Base-by-base conservation (phyloP, 2,888 invertebrate species). In the Himalopsyche japonica region DNA sequence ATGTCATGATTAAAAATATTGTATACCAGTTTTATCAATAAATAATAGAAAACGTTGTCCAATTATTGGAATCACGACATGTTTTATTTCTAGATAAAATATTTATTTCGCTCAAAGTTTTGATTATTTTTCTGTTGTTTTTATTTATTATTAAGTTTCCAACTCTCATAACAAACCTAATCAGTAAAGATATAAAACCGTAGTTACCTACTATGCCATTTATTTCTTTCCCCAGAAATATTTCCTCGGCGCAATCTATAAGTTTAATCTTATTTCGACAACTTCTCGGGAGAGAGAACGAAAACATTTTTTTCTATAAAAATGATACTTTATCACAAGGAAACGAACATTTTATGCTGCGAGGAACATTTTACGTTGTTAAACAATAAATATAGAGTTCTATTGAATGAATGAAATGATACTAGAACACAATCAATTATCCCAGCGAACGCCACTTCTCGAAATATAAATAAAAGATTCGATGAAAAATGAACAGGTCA, bases 391-490 rank as follows among this genome's bases (percentile, higher is more conserved):
- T 84, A 78, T 80, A 10, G 81, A 20, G 77, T 82, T 80, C 82
- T 34, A 82, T 20, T 80, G 82, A 84, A 77, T 37, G 8, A 81
- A 80, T 37, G 81, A 80, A 82, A 82, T 81, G 84, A 84, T 84
- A 82, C 27, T 79, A 48, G 43, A 81, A 76, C 80, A 81, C 84
- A 70, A 84, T 86, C 84, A 86, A 86, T 86, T 86, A 86, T 81
- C 80, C 24, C 47, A 80, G 80, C 57, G 18, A 79, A 70, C 79
- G 70, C 80, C 49, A 78, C 80, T 57, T 57, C 20, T 82, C 80
- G 76, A 78, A 81, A 82, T 84, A 86, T 86, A 86, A 86, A 86
- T 86, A 86, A 84, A 86, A 86, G 86, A 86, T 86, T 79, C 70
- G 27, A 34, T 82, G 80, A 83, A 78, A 80, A 76, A 84, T 82